phyloP scores from a whole-genome alignment of 2,113 vertebrate genomes.

The Australoheros scitulus region DNA sequence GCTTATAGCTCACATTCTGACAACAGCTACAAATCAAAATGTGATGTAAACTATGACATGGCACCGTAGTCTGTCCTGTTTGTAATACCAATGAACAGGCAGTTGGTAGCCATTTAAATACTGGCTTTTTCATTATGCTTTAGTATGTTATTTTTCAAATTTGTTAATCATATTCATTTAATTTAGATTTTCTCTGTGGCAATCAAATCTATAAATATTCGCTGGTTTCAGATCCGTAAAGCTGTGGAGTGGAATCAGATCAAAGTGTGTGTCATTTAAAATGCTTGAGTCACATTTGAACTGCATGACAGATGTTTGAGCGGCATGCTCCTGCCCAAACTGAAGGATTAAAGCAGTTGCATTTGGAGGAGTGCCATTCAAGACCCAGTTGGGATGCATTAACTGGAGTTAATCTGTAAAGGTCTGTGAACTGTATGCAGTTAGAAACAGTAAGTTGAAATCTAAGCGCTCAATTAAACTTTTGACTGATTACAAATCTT shows the following conservation, averaged over 20 bases:
- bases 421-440: conserved; percentile 14
- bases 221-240: conserved; percentile 22
- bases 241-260: conserved; percentile 39
- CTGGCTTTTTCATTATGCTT: neutral
- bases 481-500: neutral
- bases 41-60: neutral
- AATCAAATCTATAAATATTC: conserved; percentile 19
- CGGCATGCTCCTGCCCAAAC: conserved; percentile 42
- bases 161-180: conserved; percentile 3
- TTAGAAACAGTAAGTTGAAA: conserved; percentile 20
- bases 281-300: conserved; percentile 49
- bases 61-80: neutral
- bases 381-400: conserved; percentile 46
- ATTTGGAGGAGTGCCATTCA: conserved; percentile 54
- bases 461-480: conserved; percentile 4
- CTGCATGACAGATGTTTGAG: conserved; percentile 66
- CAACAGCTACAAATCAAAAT: neutral
- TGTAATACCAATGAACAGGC: neutral
- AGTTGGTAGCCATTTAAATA: neutral
- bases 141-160: neutral
- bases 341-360: conserved; percentile 57
- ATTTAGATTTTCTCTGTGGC: neutral
- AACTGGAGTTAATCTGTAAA: conserved; percentile 29
- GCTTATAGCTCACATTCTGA: neutral
- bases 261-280: conserved; percentile 39